Evolutionary conservation across 2,113 vertebrate species (phyloP).

Genomic region (Trochalopteron elliotii): DNA sequence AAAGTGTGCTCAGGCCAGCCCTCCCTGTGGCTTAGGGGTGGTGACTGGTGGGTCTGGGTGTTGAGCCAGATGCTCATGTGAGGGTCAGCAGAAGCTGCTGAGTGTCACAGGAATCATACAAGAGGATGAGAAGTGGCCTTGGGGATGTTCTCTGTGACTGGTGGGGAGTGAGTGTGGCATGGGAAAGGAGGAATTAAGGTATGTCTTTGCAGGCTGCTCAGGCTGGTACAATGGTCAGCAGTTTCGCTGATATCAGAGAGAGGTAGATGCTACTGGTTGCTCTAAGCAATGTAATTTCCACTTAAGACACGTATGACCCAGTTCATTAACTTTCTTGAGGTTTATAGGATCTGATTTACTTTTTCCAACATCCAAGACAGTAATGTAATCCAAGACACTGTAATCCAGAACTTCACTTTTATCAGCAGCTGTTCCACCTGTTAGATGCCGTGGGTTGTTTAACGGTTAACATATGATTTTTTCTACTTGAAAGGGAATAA

Average conservation of each 20-base stretch:
- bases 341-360: neutral
- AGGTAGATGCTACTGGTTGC: neutral
- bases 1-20: neutral
- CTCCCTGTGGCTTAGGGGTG: accelerated
- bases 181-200: neutral
- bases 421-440: neutral
- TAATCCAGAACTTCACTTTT: neutral
- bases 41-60: accelerated
- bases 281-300: neutral
- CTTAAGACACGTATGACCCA: neutral
- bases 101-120: accelerated
- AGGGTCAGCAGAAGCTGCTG: neutral
- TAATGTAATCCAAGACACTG: neutral
- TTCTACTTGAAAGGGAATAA: neutral
- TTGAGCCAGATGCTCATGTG: neutral
- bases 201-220: neutral
- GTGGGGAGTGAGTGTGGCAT: neutral
- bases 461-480: accelerated
- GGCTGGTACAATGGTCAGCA: neutral
- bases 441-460: neutral
- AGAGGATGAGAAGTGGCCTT: neutral
- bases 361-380: neutral
- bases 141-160: neutral
- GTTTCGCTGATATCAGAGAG: accelerated
- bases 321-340: neutral